Percentiles rank a stretch among this genome's conserved stretches.
These are phyloP conservation scores for Protobothrops flavoviridis DNA, from an alignment of 2,113 vertebrate genomes.

Conservation along the genomic window DNA sequence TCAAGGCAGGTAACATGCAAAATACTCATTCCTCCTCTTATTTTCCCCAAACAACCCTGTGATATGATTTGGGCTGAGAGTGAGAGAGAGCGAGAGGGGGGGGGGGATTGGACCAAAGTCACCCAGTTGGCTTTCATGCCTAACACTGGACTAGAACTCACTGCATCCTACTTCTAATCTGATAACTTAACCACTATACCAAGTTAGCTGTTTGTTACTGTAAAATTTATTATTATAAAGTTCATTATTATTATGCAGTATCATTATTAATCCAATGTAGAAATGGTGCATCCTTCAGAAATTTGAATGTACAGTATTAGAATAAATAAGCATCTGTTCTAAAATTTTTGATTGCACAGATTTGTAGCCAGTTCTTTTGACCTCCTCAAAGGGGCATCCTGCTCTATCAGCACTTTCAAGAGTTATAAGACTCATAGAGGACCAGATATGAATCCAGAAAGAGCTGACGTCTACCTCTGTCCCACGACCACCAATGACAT, in stretches of 20 bases:
- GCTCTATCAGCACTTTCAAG: neutral
- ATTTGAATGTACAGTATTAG: neutral
- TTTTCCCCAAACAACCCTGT: neutral
- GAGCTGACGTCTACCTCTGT: neutral
- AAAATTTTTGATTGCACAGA: neutral
- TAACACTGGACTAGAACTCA: neutral
- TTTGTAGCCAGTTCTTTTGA: neutral
- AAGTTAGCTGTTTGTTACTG: neutral
- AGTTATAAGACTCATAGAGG: no score
- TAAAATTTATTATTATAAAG: neutral
- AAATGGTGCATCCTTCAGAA: neutral
- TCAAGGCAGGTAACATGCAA: neutral
- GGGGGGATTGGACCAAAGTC: neutral
- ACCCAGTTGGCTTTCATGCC: neutral
- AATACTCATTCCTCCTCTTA: neutral
- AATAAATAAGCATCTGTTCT: neutral
- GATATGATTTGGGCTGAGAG: neutral
- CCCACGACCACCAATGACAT: neutral
- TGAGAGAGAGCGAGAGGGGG: no score
- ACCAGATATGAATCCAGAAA: neutral
- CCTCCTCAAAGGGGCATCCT: neutral
- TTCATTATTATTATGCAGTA: neutral
- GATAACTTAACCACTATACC: neutral
- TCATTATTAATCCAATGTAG: neutral
- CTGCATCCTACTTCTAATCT: neutral